A percentile compares a stretch with the other conserved stretches of the same genome.
These are phyloP conservation scores for Epistrophe eligans DNA, from an alignment of 2,888 invertebrate genomes.

Conservation along the genomic window DNA sequence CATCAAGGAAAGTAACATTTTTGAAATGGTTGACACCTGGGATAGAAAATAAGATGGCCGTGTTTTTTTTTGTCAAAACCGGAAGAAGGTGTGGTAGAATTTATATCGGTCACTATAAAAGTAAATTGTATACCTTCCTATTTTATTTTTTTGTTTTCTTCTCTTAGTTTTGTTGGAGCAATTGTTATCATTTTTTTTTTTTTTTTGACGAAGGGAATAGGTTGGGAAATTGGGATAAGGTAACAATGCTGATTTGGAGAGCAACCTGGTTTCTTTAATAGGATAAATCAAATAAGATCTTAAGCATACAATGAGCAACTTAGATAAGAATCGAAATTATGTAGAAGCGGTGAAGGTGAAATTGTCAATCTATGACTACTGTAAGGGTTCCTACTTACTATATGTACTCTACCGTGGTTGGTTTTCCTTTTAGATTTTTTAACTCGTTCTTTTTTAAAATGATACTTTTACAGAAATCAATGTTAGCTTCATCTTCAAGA, in stretches of 20 bases:
- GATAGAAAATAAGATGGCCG: constrained; percentile 60
- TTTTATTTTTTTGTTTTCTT: constrained; percentile 15
- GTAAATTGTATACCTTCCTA: constrained; percentile 48
- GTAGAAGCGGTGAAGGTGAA: constrained; percentile 1
- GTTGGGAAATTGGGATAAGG: constrained; percentile 11
- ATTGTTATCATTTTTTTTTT: constrained; percentile 55
- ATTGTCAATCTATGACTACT: neutral
- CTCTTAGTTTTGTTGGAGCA: constrained; percentile 16
- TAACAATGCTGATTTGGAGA: constrained; percentile 9
- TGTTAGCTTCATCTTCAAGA: too few species aligned
- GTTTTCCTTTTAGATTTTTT: too few species aligned
- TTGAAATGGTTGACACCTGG: constrained; percentile 71
- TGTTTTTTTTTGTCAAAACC: constrained; percentile 45
- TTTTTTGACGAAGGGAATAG: neutral
- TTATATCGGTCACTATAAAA: constrained; percentile 72
- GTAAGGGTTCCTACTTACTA: too few species aligned
- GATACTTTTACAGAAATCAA: too few species aligned
- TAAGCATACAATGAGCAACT: constrained; percentile 16
- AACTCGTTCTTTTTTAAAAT: too few species aligned
- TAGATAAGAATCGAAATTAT: constrained; percentile 21
- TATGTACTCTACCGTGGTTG: too few species aligned
- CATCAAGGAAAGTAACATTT: constrained; percentile 35
- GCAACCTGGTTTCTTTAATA: neutral
- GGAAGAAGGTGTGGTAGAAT: constrained; percentile 69
- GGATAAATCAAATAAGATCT: constrained; percentile 22